Evolutionary conservation across 37 sponge, comb jelly and placozoan genomes (phyloP).

Genomic region (Chondrosia reniformis): DNA sequence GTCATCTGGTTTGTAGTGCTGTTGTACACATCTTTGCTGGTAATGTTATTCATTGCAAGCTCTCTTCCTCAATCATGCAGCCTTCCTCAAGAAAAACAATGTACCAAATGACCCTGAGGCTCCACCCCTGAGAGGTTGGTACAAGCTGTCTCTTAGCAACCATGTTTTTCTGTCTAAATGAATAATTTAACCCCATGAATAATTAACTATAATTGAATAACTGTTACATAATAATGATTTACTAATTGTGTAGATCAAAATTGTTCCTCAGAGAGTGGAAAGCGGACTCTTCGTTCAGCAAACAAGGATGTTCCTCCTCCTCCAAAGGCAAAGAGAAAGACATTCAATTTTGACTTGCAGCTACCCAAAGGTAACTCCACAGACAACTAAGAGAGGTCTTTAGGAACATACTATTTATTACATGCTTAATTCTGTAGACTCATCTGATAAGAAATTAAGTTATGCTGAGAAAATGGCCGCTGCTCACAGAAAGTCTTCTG

Average conservation of each 20-base stretch:
- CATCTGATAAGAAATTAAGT: background rate
- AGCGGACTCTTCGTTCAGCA: background rate
- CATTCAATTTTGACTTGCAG: too few species aligned
- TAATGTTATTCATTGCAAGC: too few species aligned
- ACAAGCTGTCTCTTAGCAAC: background rate
- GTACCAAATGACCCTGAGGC: background rate
- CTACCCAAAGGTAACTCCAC: too few species aligned
- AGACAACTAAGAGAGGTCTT: too few species aligned
- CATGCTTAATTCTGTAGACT: background rate
- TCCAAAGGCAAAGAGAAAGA: conserved; percentile 16
- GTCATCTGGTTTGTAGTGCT: background rate
- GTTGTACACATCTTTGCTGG: background rate
- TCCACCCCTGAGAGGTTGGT: background rate
- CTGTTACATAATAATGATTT: too few species aligned
- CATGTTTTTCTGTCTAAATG: too few species aligned
- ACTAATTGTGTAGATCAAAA: too few species aligned
- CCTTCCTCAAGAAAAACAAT: background rate
- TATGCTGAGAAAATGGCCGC: conserved; percentile 24
- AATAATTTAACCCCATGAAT: too few species aligned
- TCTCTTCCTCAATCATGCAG: too few species aligned
- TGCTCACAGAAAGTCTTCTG: background rate
- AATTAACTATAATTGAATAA: too few species aligned
- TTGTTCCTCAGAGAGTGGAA: conserved; percentile 16
- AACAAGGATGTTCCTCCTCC: background rate
- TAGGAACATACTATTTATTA: too few species aligned